A percentile compares a stretch with the other conserved stretches of the same genome.
Conservation (phyloP, 2,888 invertebrate species). For the Polylopha cassiicola region DNA sequence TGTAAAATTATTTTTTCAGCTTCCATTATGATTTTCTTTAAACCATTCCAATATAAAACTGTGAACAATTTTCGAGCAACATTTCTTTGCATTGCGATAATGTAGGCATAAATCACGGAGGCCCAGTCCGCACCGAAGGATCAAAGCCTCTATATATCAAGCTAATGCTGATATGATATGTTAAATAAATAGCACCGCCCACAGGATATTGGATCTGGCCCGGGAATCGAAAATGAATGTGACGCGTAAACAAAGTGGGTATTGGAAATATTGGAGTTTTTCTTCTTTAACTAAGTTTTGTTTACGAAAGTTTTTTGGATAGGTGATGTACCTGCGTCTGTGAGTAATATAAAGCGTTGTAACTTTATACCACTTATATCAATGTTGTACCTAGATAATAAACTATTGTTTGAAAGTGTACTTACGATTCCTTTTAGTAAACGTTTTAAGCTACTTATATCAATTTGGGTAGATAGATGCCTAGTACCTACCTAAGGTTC, state of each 20-base stretch:
- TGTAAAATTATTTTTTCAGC: no score
- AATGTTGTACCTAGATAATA: no score
- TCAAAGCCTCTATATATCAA: slow-evolving; percentile 71
- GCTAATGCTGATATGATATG: slow-evolving; percentile 75
- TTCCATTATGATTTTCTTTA: no score
- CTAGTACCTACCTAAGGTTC: no score
- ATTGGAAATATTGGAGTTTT: slow-evolving; percentile 28
- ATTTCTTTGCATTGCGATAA: slow-evolving; percentile 55
- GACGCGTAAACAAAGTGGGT: slow-evolving; percentile 48
- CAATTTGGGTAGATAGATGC: no score
- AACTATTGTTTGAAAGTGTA: no score
- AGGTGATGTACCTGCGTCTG: background rate
- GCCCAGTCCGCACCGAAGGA: slow-evolving; percentile 49
- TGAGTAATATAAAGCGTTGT: no score
- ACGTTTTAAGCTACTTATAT: no score
- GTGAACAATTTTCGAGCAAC: slow-evolving; percentile 16
- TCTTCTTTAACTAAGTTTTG: slow-evolving; percentile 1
- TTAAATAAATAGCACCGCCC: slow-evolving; percentile 73
- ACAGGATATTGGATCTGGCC: slow-evolving; percentile 63
- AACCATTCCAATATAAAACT: no score
- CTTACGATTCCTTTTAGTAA: no score
- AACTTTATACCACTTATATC: no score
- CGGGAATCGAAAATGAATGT: slow-evolving; percentile 58
- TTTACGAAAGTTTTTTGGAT: slow-evolving; percentile 1
- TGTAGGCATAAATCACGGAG: slow-evolving; percentile 62